Evolutionary conservation across 2,888 invertebrate genomes (phyloP).

Genomic region (Drosophila putrida): DNA sequence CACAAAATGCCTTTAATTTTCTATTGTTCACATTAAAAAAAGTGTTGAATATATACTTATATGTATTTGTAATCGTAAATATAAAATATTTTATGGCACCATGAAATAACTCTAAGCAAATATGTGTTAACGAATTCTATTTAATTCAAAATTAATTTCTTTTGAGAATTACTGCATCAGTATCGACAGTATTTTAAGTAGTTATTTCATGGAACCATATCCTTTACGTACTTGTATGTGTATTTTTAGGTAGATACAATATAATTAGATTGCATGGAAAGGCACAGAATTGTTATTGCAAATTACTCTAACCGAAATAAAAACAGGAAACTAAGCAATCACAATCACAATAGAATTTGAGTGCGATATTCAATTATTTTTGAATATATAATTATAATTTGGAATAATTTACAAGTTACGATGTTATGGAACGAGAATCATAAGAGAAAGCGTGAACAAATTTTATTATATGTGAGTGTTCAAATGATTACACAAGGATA

Average conservation of each 20-base stretch:
- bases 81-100: slow-evolving; percentile 19
- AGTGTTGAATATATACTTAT: slow-evolving; percentile 13
- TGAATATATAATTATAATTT: slow-evolving; percentile 1
- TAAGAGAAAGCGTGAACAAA: slow-evolving; percentile 12
- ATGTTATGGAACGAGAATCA: neutral
- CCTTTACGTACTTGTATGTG: slow-evolving; percentile 10
- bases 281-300: slow-evolving; percentile 9
- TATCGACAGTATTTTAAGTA: neutral
- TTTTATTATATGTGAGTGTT: slow-evolving; percentile 22
- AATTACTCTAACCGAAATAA: neutral
- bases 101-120: slow-evolving; percentile 10
- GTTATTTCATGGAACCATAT: slow-evolving; percentile 26
- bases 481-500: slow-evolving; percentile 31
- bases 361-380: neutral
- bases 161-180: neutral
- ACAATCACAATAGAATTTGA: neutral
- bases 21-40: slow-evolving; percentile 47
- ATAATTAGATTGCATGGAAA: slow-evolving; percentile 31
- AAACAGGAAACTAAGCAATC: neutral
- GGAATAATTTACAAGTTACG: neutral
- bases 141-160: neutral
- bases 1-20: slow-evolving; percentile 75
- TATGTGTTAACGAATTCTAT: neutral
- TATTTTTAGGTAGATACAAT: slow-evolving; percentile 50
- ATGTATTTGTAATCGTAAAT: slow-evolving; percentile 4